Percentiles rank a stretch among this genome's conserved stretches.
Conservation (phyloP, 35 echinoderm and acorn worm species). For the Ptychodera flava region DNA sequence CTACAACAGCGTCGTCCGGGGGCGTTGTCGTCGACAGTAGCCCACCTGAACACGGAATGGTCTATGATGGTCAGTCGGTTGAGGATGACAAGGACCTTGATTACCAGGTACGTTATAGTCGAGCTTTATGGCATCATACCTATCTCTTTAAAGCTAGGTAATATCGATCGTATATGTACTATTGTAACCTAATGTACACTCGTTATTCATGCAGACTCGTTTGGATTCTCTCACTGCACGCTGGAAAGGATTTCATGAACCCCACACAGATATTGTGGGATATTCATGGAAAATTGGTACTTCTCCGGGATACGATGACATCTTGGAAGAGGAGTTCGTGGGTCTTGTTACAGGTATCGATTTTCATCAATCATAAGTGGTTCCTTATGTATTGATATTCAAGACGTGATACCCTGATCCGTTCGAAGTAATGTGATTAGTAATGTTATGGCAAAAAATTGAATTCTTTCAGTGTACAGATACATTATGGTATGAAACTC, state of each 20-base stretch:
- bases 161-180: too few species aligned
- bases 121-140: too few species aligned
- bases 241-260: neutral
- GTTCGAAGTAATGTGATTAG: too few species aligned
- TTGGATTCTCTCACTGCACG: neutral
- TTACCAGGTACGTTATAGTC: neutral
- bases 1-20: neutral
- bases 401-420: too few species aligned
- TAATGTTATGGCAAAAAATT: too few species aligned
- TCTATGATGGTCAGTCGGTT: neutral
- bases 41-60: neutral
- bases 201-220: neutral
- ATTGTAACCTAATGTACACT: too few species aligned
- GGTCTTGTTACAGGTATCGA: conserved; percentile 6
- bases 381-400: too few species aligned
- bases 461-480: too few species aligned
- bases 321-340: neutral
- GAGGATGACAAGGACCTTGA: neutral
- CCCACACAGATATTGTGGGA: neutral
- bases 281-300: neutral
- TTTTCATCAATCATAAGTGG: too few species aligned
- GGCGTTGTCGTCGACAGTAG: neutral
- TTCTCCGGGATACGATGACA: conserved; percentile 4
- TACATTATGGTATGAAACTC: too few species aligned
- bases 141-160: too few species aligned